phyloP scores from a whole-genome alignment of 2,888 invertebrate species.

The Cryptus armator region DNA sequence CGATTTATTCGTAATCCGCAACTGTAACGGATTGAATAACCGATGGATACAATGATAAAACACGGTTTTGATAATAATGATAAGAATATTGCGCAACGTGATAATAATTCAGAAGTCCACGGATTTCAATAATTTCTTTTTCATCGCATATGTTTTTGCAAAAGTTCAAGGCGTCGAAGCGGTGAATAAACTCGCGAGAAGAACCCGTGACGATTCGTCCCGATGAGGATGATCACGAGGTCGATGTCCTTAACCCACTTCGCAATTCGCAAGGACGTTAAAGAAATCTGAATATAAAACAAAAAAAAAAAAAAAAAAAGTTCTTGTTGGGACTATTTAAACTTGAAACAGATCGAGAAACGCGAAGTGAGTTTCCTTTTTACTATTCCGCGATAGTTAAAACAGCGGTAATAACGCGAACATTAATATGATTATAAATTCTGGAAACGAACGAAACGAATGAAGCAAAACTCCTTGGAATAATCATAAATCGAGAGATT shows the following conservation, averaged over 20 bases:
- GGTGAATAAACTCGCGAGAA: not conserved
- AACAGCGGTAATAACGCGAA: not conserved
- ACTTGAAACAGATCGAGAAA: slow-evolving; percentile 2
- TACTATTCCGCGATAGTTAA: not conserved
- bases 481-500: slow-evolving; percentile 39
- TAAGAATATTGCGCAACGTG: not conserved
- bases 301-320: not conserved
- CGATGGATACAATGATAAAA: not conserved
- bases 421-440: slow-evolving; percentile 25
- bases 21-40: not conserved
- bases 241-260: slow-evolving; percentile 59
- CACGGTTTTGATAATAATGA: not conserved
- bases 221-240: slow-evolving; percentile 31
- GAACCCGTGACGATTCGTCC: slow-evolving; percentile 26
- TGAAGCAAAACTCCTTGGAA: slow-evolving; percentile 8
- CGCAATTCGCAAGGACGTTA: slow-evolving; percentile 29
- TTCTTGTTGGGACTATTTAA: not conserved
- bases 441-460: slow-evolving; percentile 30
- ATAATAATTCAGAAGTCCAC: not conserved
- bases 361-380: not conserved
- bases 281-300: slow-evolving; percentile 8
- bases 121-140: not conserved
- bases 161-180: not conserved
- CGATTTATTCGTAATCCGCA: not conserved
- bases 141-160: not conserved